Base-by-base conservation (phyloP, 2,888 invertebrate genomes). In the Drosophila neutralis region DNA sequence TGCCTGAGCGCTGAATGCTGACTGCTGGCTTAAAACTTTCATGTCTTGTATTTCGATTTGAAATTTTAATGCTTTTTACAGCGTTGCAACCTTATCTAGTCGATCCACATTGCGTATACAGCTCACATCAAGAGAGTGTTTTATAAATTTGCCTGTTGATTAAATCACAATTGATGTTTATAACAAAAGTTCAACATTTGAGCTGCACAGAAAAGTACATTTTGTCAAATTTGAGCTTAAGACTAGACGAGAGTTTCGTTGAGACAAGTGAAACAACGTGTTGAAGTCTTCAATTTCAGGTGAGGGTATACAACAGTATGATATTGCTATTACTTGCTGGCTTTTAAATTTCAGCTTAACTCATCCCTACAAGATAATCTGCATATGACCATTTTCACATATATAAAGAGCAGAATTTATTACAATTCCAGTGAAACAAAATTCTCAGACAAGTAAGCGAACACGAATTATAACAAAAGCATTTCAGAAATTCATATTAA, bases 1-100 rank as follows among this genome's bases (percentile, higher is more conserved):
- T 68, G 72, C 45, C 49, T 52, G 49, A 42, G 69, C 76, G 53
- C 48, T 63, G 59, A 66, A 56, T 56, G 59, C 65, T 69, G 69
- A 73, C 76, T 64, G 67, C 67, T 62, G 74, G 85, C 86, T 85
- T 87, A 77, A 87, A 67, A 77, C 73, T 71, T 77, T 69, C 72
- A 36, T 45, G 53, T 69, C 72, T 56, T 36, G 57, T 38, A 57
- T 69, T 79, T 77, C 73, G 64, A 82, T 82, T 80, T 81, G 64
- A 87, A 82, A 80, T 69, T 66, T 76, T 63, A 78, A 72, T 73
- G 72, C 53, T 35, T 79, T 40, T 49, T 31, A 38, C 58, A 53
- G 11, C 15, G 31, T 35, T 31, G 24, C 53, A 38, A 48, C 29
- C 38, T 35, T 29, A 56, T 29, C 45, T 33, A 45, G 18, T 33